Percentiles rank a stretch among this genome's conserved stretches.
Conservation (phyloP, 2,797 vertebrate species). For the Paratrypauchen microcephalus region DNA sequence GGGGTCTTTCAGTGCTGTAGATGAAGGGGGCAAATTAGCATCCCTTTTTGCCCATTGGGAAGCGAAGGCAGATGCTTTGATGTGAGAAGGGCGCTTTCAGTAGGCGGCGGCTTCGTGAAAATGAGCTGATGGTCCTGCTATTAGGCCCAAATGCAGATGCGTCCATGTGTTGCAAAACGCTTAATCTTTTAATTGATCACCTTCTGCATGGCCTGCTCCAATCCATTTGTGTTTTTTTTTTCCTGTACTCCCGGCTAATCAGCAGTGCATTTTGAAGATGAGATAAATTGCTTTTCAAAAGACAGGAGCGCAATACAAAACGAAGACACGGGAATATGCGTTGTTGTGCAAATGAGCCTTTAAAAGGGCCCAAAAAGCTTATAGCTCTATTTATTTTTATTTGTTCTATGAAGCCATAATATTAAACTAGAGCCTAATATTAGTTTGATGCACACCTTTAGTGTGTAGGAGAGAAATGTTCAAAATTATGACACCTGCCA, state of each 20-base stretch:
- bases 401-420: not conserved
- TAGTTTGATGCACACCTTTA: not conserved
- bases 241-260: constrained; percentile 56
- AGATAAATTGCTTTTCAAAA: constrained; percentile 72
- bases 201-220: constrained; percentile 82
- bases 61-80: constrained; percentile 90
- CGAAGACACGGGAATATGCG: constrained; percentile 24
- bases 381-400: not conserved
- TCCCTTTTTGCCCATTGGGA: constrained; percentile 89
- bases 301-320: constrained; percentile 36
- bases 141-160: constrained; percentile 90
- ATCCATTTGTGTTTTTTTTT: constrained; percentile 8
- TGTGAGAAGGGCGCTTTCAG: constrained; percentile 88
- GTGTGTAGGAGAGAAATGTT: not conserved
- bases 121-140: constrained; percentile 98
- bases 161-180: constrained; percentile 91
- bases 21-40: constrained; percentile 98
- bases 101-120: constrained; percentile 88
- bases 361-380: not conserved
- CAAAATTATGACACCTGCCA: not conserved
- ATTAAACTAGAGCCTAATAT: not conserved
- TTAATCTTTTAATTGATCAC: constrained; percentile 99
- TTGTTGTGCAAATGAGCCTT: constrained; percentile 41
- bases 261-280: constrained; percentile 74
- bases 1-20: constrained; percentile 92